Conservation (phyloP, 1,140 invertebrate genomes). For the Caligus rogercresseyi region DNA sequence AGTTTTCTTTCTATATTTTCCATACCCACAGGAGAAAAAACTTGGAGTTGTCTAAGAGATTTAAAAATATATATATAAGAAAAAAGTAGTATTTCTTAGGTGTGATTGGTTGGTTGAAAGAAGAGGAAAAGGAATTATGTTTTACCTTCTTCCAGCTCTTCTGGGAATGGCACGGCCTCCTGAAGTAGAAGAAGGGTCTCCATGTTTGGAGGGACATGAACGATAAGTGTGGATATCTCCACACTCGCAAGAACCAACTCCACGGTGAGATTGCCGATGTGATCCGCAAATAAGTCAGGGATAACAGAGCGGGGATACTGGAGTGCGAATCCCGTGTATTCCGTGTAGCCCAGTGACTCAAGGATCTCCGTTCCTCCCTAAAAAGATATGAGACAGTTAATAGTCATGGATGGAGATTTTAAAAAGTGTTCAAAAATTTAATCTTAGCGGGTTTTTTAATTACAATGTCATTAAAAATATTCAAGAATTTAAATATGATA, state of each 20-base stretch:
- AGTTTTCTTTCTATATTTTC: too few relatives aligned
- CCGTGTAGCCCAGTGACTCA: conserved; percentile 13
- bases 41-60: too few relatives aligned
- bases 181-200: neutral
- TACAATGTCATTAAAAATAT: too few relatives aligned
- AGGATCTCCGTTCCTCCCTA: conserved; percentile 14
- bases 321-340: conserved; percentile 16
- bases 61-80: too few relatives aligned
- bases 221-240: conserved; percentile 17
- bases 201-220: conserved; percentile 3
- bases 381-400: neutral
- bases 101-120: too few relatives aligned
- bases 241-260: conserved; percentile 8
- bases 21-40: too few relatives aligned
- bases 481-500: too few relatives aligned
- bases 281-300: conserved; percentile 13
- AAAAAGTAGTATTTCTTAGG: too few relatives aligned
- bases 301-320: conserved; percentile 7
- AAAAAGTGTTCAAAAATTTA: too few relatives aligned
- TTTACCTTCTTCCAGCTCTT: conserved; percentile 8
- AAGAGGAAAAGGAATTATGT: too few relatives aligned
- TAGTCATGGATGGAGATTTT: too few relatives aligned
- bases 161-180: conserved; percentile 8
- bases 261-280: conserved; percentile 14
- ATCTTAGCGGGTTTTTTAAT: too few relatives aligned